phyloP scores from a whole-genome alignment of 2,797 vertebrate species.

The Coracias cyanogaster region DNA sequence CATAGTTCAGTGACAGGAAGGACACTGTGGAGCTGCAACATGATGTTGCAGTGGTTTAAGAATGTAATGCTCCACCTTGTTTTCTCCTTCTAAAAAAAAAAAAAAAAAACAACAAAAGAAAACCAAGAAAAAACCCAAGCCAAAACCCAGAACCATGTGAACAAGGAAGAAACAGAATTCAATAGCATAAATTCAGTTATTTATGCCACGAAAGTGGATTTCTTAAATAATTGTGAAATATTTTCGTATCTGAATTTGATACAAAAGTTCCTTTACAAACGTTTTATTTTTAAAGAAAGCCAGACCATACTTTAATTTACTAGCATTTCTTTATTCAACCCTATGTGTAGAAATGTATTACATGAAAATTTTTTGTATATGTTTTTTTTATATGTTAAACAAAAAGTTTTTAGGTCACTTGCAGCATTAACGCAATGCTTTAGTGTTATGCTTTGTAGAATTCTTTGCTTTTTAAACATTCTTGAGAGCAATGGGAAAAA shows the following conservation, averaged over 20 bases:
- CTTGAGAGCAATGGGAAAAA: background rate
- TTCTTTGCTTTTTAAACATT: background rate
- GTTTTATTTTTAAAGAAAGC: background rate
- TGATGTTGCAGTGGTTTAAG: background rate
- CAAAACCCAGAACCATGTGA: background rate
- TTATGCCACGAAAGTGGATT: background rate
- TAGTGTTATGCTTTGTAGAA: background rate
- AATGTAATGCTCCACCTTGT: background rate
- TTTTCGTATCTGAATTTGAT: background rate
- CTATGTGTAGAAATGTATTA: background rate
- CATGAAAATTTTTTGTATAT: background rate
- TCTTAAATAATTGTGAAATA: background rate
- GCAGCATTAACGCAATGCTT: background rate
- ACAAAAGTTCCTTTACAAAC: background rate
- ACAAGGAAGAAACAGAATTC: background rate
- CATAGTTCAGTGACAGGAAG: background rate
- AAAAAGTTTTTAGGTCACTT: background rate
- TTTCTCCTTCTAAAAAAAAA: background rate
- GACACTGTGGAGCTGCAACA: background rate
- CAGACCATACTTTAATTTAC: background rate
- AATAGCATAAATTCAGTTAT: background rate
- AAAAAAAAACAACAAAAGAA: no score
- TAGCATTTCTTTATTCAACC: background rate
- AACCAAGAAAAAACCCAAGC: no score
- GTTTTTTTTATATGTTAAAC: background rate